phyloP scores from a whole-genome alignment of 2,797 vertebrate genomes.

The Spheniscus humboldti region DNA sequence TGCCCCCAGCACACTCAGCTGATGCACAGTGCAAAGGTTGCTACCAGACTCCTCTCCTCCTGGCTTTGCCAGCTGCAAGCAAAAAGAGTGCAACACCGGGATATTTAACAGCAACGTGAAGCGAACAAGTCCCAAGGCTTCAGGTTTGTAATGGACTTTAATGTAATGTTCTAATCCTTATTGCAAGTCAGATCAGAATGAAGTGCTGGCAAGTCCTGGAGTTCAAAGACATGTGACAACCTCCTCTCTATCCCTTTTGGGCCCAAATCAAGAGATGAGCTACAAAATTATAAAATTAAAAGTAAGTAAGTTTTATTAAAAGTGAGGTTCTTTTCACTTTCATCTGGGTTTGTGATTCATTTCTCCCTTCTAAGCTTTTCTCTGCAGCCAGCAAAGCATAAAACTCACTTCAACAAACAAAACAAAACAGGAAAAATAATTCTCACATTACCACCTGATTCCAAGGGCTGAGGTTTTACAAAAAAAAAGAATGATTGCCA shows the following conservation, averaged over 20 bases:
- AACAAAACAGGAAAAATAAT: neutral
- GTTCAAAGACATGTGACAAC: neutral
- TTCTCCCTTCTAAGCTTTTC: neutral
- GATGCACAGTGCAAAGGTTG: neutral
- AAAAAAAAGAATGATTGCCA: neutral
- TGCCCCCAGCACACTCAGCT: neutral
- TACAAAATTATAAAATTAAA: neutral
- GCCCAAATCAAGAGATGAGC: neutral
- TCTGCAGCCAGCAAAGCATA: neutral
- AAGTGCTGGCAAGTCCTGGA: neutral
- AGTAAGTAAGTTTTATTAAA: neutral
- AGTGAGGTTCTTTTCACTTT: neutral
- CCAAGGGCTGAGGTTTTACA: neutral
- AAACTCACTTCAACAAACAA: neutral
- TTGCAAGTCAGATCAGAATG: neutral
- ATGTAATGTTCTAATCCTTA: neutral
- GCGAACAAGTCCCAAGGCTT: neutral
- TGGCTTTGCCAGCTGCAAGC: neutral
- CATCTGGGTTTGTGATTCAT: neutral
- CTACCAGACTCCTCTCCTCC: neutral
- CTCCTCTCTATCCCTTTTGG: neutral
- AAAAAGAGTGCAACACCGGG: neutral
- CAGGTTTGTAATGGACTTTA: neutral
- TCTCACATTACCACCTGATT: neutral
- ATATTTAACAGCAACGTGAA: neutral